A percentile compares a stretch with the other conserved stretches of the same genome.
Conservation (phyloP, 1,140 invertebrate species). For the Meteorus sp. region DNA sequence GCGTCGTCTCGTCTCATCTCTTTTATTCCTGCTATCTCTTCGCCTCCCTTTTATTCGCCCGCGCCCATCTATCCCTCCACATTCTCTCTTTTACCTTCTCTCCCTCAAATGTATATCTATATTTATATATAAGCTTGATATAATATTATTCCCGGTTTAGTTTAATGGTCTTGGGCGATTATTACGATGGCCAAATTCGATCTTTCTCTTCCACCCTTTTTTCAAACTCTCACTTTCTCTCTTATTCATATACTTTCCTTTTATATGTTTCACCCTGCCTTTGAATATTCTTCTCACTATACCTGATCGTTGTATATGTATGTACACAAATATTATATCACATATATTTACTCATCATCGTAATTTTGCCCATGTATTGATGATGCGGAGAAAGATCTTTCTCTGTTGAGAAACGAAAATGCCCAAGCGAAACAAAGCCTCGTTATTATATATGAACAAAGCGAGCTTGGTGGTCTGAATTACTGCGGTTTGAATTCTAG, state of each 20-base stretch:
- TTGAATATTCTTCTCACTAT: neutral
- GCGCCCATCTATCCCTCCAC: constrained; percentile 30
- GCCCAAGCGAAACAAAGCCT: constrained; percentile 50
- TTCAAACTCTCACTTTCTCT: constrained; percentile 21
- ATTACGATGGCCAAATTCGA: constrained; percentile 45
- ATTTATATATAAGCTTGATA: constrained; percentile 50
- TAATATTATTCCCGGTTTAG: constrained; percentile 62
- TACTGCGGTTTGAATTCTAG: neutral
- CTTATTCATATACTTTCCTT: constrained; percentile 24
- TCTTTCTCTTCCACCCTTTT: constrained; percentile 27
- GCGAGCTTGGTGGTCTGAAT: constrained; percentile 31
- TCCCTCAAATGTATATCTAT: constrained; percentile 27
- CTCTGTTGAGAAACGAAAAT: constrained; percentile 31
- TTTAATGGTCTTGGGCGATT: constrained; percentile 60
- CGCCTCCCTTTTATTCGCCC: constrained; percentile 29
- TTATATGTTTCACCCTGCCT: neutral
- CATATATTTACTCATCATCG: neutral
- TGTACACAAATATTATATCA: neutral
- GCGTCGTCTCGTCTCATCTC: constrained; percentile 16
- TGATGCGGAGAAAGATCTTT: too few relatives aligned
- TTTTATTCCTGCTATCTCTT: constrained; percentile 10
- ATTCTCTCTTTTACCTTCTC: constrained; percentile 28
- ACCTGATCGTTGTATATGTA: constrained; percentile 11
- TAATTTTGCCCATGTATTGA: neutral
- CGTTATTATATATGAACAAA: constrained; percentile 52